Evolutionary conservation across 2,888 invertebrate genomes (phyloP), one percentile per base, ranked within the genome.

Genomic region (Oxycera nigricornis): DNA sequence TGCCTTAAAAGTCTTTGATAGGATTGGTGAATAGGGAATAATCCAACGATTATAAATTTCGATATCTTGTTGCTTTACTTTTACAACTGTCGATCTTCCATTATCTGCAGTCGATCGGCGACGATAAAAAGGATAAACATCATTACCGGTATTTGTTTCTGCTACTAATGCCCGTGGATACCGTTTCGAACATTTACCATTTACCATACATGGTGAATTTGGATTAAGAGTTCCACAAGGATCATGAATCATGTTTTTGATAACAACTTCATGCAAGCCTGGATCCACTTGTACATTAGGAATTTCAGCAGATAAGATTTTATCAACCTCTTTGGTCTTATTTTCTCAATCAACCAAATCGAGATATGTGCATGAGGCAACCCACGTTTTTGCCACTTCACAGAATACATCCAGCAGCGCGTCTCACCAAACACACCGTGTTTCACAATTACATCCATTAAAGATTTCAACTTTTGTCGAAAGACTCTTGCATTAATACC

Each of bases 121-220:
- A 46, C 79, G 75, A 74, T 78, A 78, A 65, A 77, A 41, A 61
- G 81, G 82, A 77, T 81, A 82, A 61, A 81, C 82, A 77, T 82
- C 80, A 65, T 81, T 78, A 41, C 78, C 79, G 24, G 81, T 82
- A 24, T 79, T 76, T n/a, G n/a, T 82, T n/a, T 80, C 80, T 1
- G 77, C 67, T 24, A 70, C 50, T 6, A 81, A 79, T 59, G 22
- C 41, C 61, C 79, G 75, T 75, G 81, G 80, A 77, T 79, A 81
- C n/a, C 77, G 76, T 73, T 80, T 80, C 4, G 77, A 75, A 78
- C 73, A 52, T 57, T 52, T 65, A 1, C 80, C 81, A 61, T 82
- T 78, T 17, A 76, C 75, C 84, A 85, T 85, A 78, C 85, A 86
- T 1, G 82, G 81, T 28, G 82, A 80, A 24, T 78, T 77, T 6